phyloP scores from a whole-genome alignment of 2,113 vertebrate genomes.

The Stomatorhinus ivindoensis region DNA sequence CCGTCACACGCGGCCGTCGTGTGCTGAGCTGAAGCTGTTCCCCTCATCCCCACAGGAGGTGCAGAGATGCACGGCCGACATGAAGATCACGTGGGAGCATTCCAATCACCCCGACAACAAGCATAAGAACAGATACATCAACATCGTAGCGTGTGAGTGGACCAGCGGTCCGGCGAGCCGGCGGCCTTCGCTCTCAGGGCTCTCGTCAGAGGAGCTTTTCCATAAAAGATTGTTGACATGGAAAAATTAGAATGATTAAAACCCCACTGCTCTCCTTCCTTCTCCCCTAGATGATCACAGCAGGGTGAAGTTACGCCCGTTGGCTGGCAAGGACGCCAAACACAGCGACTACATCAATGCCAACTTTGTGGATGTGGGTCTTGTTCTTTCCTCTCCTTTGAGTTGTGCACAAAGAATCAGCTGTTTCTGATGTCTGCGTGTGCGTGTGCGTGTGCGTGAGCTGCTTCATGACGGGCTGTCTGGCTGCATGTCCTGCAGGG shows the following conservation, averaged over 20 bases:
- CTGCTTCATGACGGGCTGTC: background rate
- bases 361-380: slow-evolving; percentile 87
- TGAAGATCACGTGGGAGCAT: slow-evolving; percentile 87
- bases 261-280: slow-evolving; percentile 3
- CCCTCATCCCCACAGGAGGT: slow-evolving; percentile 63
- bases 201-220: background rate
- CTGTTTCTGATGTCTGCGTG: background rate
- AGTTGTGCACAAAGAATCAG: background rate
- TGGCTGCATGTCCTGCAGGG: slow-evolving; percentile 61
- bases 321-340: slow-evolving; percentile 88
- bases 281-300: slow-evolving; percentile 82
- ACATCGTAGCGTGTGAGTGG: slow-evolving; percentile 84
- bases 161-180: background rate
- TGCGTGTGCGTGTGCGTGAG: background rate
- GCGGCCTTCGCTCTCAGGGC: background rate
- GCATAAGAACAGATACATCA: slow-evolving; percentile 95
- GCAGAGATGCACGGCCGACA: slow-evolving; percentile 77
- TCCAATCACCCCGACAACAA: slow-evolving; percentile 89
- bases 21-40: background rate
- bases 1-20: background rate
- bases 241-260: slow-evolving; percentile 9
- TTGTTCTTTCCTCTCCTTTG: slow-evolving; percentile 1
- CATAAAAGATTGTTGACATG: background rate
- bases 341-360: slow-evolving; percentile 95
- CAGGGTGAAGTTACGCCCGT: slow-evolving; percentile 82